Conservation (phyloP, 2,113 vertebrate species). For the Reinhardtius hippoglossoides region DNA sequence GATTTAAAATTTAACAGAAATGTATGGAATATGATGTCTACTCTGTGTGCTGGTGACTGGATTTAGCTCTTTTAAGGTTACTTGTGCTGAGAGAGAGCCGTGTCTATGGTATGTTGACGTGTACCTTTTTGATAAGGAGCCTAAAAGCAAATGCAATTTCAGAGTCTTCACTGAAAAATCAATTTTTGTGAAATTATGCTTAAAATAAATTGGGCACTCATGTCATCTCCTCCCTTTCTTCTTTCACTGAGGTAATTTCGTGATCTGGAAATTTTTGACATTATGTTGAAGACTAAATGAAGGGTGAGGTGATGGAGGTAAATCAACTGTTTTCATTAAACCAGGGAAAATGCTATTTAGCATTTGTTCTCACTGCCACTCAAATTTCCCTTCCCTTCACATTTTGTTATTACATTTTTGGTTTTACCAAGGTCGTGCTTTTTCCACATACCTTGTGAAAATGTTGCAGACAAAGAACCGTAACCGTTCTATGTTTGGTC, state of each 20-base stretch:
- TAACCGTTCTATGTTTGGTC: background rate
- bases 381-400: background rate
- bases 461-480: too few relatives aligned
- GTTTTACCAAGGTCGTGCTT: background rate
- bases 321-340: constrained; percentile 9
- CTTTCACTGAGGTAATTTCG: background rate
- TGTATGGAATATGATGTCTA: background rate
- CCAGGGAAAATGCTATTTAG: background rate
- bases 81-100: constrained; percentile 1
- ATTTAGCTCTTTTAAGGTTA: constrained; percentile 39
- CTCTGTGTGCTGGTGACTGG: constrained; percentile 23
- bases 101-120: constrained; percentile 16
- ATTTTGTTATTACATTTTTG: background rate
- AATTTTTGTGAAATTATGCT: constrained; percentile 33
- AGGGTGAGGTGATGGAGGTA: background rate
- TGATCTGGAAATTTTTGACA: background rate
- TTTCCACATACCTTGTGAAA: background rate
- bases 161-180: constrained; percentile 21
- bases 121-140: constrained; percentile 49
- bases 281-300: constrained; percentile 14
- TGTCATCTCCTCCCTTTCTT: background rate
- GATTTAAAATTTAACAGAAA: constrained; percentile 27
- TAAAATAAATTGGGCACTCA: constrained; percentile 1
- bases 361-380: constrained; percentile 6
- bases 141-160: constrained; percentile 18